phyloP scores from a whole-genome alignment of 1,140 invertebrate genomes.

The Caenorhabditis tropicalis region DNA sequence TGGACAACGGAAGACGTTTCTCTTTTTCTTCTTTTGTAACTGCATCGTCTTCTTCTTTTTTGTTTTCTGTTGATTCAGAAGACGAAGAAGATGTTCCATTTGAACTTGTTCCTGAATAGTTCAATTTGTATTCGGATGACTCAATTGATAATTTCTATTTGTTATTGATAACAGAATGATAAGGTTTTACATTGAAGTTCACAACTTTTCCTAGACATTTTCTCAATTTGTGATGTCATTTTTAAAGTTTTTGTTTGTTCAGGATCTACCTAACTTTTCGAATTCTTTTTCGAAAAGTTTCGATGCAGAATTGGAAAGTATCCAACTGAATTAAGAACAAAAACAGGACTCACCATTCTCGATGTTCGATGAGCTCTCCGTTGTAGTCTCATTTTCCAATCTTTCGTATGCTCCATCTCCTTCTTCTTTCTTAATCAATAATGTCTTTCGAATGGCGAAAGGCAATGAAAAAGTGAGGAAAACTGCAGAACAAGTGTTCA shows the following conservation, averaged over 20 bases:
- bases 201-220: no score
- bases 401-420: not conserved
- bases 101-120: no score
- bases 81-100: not conserved
- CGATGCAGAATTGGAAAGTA: no score
- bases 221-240: no score
- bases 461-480: constrained; percentile 9
- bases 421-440: not conserved
- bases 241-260: no score
- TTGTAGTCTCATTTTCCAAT: not conserved
- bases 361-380: not conserved
- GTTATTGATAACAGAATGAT: no score
- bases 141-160: no score
- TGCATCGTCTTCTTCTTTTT: constrained; percentile 14
- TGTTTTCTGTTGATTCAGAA: not conserved
- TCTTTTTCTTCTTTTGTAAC: constrained; percentile 25
- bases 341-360: constrained; percentile 18
- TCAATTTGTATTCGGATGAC: no score
- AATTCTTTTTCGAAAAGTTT: no score
- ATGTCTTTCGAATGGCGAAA: not conserved
- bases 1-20: constrained; percentile 9
- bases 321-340: no score
- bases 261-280: no score
- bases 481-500: not conserved
- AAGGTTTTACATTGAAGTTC: no score